These are phyloP conservation scores for Cynocephalus volans DNA, from an alignment of 2,113 vertebrate species.

Conservation along the genomic window DNA sequence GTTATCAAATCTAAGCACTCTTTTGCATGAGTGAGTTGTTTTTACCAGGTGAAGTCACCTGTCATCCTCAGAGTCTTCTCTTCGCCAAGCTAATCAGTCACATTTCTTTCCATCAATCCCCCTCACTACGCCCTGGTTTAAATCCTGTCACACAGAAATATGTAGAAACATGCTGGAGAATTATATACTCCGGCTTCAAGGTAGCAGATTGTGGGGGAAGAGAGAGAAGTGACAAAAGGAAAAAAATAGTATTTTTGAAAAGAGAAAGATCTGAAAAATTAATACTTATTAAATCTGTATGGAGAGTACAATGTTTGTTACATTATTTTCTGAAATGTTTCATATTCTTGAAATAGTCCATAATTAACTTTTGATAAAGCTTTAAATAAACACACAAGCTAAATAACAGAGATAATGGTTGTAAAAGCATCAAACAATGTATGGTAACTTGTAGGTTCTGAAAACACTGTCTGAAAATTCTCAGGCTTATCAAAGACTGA, in stretches of 20 bases:
- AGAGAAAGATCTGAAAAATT: slow-evolving; percentile 4
- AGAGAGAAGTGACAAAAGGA: background rate
- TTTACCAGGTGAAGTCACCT: background rate
- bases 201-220: background rate
- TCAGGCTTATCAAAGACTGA: background rate
- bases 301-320: background rate
- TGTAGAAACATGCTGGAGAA: background rate
- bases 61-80: background rate
- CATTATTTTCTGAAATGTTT: background rate
- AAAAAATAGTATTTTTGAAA: background rate
- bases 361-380: background rate
- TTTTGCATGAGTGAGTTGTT: background rate
- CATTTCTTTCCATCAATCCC: background rate
- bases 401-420: background rate
- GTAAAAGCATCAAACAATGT: background rate
- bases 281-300: background rate
- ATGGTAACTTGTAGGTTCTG: background rate
- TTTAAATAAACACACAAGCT: slow-evolving; percentile 16
- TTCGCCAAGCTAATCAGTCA: background rate
- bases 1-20: background rate
- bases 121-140: background rate
- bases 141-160: slow-evolving; percentile 28
- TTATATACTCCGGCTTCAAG: background rate
- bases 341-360: slow-evolving; percentile 17
- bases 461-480: slow-evolving; percentile 35